A percentile compares a stretch with the other conserved stretches of the same genome.
Evolutionary conservation across 1,140 invertebrate genomes (phyloP).

Genomic region (Aplysia californica): DNA sequence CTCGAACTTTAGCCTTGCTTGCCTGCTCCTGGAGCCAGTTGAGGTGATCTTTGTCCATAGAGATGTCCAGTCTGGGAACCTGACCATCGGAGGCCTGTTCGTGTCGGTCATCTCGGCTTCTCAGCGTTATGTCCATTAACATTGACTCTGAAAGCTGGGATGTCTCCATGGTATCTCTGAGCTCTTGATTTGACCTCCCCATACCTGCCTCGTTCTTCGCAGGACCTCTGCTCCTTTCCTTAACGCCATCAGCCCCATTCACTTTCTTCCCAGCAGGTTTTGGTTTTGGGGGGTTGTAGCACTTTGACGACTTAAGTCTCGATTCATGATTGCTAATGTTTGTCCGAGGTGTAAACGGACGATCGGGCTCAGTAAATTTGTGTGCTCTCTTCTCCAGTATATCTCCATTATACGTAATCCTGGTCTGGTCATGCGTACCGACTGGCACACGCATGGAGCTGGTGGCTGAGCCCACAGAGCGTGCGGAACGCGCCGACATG

Average conservation of each 20-base stretch:
- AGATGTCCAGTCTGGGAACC: conserved; percentile 62
- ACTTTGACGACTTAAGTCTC: conserved; percentile 60
- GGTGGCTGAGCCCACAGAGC: conserved; percentile 10
- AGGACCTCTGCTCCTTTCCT: neutral
- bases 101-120: conserved; percentile 55
- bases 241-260: neutral
- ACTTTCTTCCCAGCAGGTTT: neutral
- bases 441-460: neutral
- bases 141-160: conserved; percentile 43
- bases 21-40: conserved; percentile 63
- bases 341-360: conserved; percentile 63
- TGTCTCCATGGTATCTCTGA: conserved; percentile 10
- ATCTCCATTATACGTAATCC: conserved; percentile 57
- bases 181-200: neutral
- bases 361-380: conserved; percentile 59
- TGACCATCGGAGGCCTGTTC: conserved; percentile 25
- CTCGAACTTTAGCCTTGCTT: conserved; percentile 45
- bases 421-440: conserved; percentile 9
- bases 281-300: conserved; percentile 53
- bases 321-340: conserved; percentile 59
- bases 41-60: conserved; percentile 63
- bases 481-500: conserved; percentile 24
- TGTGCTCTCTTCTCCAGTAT: conserved; percentile 57
- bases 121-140: conserved; percentile 61
- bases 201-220: neutral